phyloP scores from a whole-genome alignment of 1,140 invertebrate species.

The Drosophila bifasciata region DNA sequence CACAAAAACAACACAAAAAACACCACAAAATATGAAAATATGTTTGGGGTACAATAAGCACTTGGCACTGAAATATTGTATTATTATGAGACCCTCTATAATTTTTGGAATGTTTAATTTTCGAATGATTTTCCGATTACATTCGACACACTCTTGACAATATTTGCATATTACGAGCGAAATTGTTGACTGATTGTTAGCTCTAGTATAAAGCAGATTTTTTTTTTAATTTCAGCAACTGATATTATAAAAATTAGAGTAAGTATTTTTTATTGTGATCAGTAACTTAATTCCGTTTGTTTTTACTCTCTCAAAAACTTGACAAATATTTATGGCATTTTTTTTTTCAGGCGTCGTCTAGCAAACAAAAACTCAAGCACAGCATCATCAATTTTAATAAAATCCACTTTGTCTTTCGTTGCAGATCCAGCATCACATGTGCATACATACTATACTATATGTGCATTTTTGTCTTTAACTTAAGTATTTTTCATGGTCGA shows the following conservation, averaged over 20 bases:
- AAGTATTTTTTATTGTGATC: too few relatives aligned
- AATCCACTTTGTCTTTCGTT: constrained; percentile 32
- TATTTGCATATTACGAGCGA: too few relatives aligned
- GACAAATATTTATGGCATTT: constrained; percentile 45
- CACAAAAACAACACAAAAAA: too few relatives aligned
- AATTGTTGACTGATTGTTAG: too few relatives aligned
- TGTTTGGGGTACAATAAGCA: too few relatives aligned
- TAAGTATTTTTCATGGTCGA: too few relatives aligned
- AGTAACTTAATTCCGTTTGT: constrained; percentile 33
- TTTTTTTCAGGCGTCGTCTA: constrained; percentile 32
- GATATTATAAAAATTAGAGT: too few relatives aligned
- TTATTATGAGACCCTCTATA: not conserved
- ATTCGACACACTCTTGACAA: too few relatives aligned
- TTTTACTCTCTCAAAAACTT: constrained; percentile 15
- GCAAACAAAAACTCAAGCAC: constrained; percentile 10
- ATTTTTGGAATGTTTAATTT: not conserved
- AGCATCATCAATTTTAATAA: constrained; percentile 52
- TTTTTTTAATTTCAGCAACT: not conserved
- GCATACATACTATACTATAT: too few relatives aligned
- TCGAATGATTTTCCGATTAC: not conserved
- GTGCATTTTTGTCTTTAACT: too few relatives aligned
- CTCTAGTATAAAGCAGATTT: not conserved
- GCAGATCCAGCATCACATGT: not conserved
- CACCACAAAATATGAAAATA: too few relatives aligned
- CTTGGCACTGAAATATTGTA: not conserved